Percentiles rank a stretch among this genome's conserved stretches.
Evolutionary conservation across 64 coral and sea anemone genomes (phyloP).

Genomic region (Pachyseris speciosa): DNA sequence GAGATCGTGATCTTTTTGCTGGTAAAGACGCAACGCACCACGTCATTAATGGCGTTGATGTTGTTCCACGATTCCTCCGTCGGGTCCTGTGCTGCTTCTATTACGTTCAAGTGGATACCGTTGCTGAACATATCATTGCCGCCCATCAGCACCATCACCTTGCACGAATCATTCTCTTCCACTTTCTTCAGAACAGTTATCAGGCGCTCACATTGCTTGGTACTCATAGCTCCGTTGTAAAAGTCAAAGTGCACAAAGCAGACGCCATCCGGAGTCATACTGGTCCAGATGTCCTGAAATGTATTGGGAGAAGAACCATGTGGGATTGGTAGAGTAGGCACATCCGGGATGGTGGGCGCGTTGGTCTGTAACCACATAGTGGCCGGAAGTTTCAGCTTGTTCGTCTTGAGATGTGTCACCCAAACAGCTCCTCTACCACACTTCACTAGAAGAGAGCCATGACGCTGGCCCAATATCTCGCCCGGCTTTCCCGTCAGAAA

Average conservation of each 20-base stretch:
- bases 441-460: slow-evolving; percentile 62
- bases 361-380: slow-evolving; percentile 24
- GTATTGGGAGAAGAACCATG: slow-evolving; percentile 53
- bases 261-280: slow-evolving; percentile 54
- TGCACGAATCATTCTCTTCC: slow-evolving; percentile 46
- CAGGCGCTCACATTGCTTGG: slow-evolving; percentile 67
- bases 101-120: slow-evolving; percentile 81
- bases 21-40: slow-evolving; percentile 53
- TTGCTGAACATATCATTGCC: slow-evolving; percentile 78
- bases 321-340: neutral
- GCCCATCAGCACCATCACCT: slow-evolving; percentile 75
- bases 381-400: slow-evolving; percentile 81
- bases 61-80: slow-evolving; percentile 66
- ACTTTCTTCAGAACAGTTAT: slow-evolving; percentile 6
- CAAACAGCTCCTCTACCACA: slow-evolving; percentile 62
- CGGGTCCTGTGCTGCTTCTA: slow-evolving; percentile 56
- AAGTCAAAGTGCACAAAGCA: slow-evolving; percentile 79
- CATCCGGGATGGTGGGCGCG: slow-evolving; percentile 6
- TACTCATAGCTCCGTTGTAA: slow-evolving; percentile 86
- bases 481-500: slow-evolving; percentile 35
- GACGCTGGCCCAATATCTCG: slow-evolving; percentile 64
- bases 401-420: slow-evolving; percentile 71
- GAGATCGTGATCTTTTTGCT: slow-evolving; percentile 73
- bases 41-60: slow-evolving; percentile 82
- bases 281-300: slow-evolving; percentile 85